phyloP scores from a whole-genome alignment of 2,113 vertebrate species.

The Abramis brama region DNA sequence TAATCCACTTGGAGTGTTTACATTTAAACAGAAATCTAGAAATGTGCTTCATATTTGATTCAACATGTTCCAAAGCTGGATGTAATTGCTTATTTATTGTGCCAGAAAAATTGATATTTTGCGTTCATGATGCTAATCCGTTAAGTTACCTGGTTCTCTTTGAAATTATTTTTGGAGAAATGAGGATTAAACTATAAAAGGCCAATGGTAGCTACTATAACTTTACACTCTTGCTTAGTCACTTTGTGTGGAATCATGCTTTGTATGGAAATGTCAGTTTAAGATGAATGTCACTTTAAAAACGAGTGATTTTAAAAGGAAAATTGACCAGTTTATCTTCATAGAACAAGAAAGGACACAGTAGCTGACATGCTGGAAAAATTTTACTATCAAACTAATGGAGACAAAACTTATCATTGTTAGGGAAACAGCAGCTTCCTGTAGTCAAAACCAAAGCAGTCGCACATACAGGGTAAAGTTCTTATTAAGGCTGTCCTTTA shows the following conservation, averaged over 20 bases:
- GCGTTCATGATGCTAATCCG: not conserved
- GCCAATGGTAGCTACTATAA: not conserved
- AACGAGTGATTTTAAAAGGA: not conserved
- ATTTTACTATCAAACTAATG: constrained; percentile 36
- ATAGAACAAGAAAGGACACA: not conserved
- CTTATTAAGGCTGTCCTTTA: not conserved
- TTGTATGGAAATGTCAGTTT: not conserved
- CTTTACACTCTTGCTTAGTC: not conserved
- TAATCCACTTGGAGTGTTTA: not conserved
- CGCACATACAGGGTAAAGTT: constrained; percentile 31
- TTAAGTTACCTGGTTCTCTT: not conserved
- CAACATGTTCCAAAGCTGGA: not conserved
- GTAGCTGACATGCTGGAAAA: constrained; percentile 25
- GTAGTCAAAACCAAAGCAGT: constrained; percentile 54
- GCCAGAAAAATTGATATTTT: not conserved
- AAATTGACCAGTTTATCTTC: constrained; percentile 26
- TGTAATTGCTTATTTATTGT: constrained; percentile 4
- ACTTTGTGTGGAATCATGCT: no score
- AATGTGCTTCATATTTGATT: constrained; percentile 13
- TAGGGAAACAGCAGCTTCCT: constrained; percentile 60
- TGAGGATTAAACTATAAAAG: not conserved
- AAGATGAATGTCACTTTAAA: constrained; percentile 1
- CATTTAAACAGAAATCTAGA: constrained; percentile 8
- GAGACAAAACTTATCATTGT: constrained; percentile 43
- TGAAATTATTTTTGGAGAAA: not conserved